These are phyloP conservation scores for Prionchulus punctatus DNA, from an alignment of 2,888 invertebrate genomes.

Conservation along the genomic window DNA sequence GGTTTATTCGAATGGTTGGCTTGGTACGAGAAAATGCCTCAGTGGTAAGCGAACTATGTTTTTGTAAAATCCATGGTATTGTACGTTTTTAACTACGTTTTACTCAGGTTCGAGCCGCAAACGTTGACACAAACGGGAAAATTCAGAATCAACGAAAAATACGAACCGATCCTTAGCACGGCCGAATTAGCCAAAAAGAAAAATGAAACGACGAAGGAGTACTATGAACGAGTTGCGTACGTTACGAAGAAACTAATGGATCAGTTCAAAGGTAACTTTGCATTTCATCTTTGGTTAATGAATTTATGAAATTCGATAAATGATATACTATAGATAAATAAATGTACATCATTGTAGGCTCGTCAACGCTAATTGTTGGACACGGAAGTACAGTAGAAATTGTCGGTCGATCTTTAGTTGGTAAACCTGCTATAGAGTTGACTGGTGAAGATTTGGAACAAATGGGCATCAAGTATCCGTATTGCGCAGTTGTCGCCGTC, in stretches of 20 bases:
- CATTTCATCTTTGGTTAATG: too few relatives aligned
- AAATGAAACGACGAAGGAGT: slow-evolving; percentile 49
- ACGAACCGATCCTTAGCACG: slow-evolving; percentile 44
- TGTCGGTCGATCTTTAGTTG: slow-evolving; percentile 54
- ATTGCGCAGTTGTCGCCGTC: slow-evolving; percentile 14
- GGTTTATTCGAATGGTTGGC: slow-evolving; percentile 78
- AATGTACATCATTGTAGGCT: too few relatives aligned
- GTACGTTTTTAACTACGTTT: too few relatives aligned
- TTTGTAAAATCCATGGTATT: too few relatives aligned
- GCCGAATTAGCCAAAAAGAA: slow-evolving; percentile 15
- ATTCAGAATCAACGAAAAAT: slow-evolving; percentile 55
- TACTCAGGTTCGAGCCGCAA: too few relatives aligned
- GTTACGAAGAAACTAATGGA: slow-evolving; percentile 45
- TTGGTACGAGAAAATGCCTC: too few relatives aligned
- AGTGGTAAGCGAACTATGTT: too few relatives aligned
- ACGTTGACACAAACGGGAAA: too few relatives aligned
- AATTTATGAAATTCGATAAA: too few relatives aligned
- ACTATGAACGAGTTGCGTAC: slow-evolving; percentile 47
- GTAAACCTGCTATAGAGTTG: slow-evolving; percentile 24
- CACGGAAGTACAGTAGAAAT: slow-evolving; percentile 77
- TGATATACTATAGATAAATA: too few relatives aligned
- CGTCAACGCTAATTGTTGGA: slow-evolving; percentile 67
- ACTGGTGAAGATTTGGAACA: slow-evolving; percentile 8
- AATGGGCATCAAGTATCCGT: slow-evolving; percentile 13
- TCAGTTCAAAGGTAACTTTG: slow-evolving; percentile 39